Base-by-base conservation (phyloP, 2,888 invertebrate genomes). In the Tyria jacobaeae region DNA sequence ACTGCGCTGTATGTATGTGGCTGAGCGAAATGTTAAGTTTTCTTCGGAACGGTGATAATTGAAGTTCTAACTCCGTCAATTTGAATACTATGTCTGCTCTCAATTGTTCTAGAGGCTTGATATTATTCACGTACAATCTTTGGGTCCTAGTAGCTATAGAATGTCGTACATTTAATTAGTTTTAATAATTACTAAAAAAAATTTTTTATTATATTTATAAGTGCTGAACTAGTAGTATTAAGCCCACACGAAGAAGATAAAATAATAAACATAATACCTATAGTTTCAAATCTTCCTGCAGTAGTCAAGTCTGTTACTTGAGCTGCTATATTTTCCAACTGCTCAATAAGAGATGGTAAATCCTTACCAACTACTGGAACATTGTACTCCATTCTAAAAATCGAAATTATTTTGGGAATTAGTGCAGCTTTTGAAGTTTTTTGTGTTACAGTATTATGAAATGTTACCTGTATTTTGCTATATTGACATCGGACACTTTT, bases 1-100 rank as follows among this genome's bases (percentile, higher is more conserved):
- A 96, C 84, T 97, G 97, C 52, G 97, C 96, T n/a, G 95, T 96
- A 78, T 96, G 96, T 72, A 97, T 94, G 81, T 97, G 96, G 61
- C 95, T 95, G 7, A 97, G 89, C 0, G 96, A 96, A 75, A 96
- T 96, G 85, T 97, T 96, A 6, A 96, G 92, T 88, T 96, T 96
- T 66, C 95, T 95, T 69, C 96, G 95, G 78, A 97, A 95, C 0
- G 97, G 97, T 75, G 95, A 94, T 72, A 96, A 85, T 76, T 97
- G 96, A 9, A 97, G 91, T 79, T 97, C 97, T 53, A 97, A 82
- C 37, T 96, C 96, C 0, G 97, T 97, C 75, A 97, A 88, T 82
- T 96, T 96, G 86, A 96, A 97, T 6, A 97, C 95, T 62, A 97
- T 94, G 68, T 96, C 96, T 59, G 97, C 96, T 84, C 96, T 94